Evolutionary conservation across 2,888 invertebrate genomes (phyloP).

Genomic region (Pediacus dermestoides): DNA sequence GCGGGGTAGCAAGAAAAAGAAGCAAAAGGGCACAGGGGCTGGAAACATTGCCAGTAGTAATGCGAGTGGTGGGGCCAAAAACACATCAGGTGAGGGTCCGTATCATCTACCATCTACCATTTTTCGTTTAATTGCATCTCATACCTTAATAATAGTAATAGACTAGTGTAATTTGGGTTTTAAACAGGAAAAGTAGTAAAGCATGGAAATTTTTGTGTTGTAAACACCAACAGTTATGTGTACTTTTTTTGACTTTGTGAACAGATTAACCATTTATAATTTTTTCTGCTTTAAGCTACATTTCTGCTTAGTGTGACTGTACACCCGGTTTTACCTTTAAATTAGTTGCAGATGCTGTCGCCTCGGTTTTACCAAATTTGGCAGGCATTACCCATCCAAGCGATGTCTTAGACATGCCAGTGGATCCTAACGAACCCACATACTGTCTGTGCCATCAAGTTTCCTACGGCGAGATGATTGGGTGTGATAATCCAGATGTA

Average conservation of each 20-base stretch:
- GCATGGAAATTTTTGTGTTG: no score
- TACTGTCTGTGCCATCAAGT: constrained; percentile 98
- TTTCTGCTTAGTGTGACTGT: constrained; percentile 1
- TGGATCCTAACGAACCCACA: constrained; percentile 97
- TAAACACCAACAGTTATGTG: no score
- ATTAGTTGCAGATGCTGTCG: constrained; percentile 46
- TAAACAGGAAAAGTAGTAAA: no score
- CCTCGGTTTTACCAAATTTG: constrained; percentile 50
- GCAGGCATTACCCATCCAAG: constrained; percentile 76
- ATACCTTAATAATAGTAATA: no score
- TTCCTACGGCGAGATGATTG: constrained; percentile 96
- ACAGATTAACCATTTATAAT: background rate
- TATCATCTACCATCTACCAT: constrained; percentile 35
- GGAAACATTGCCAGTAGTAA: constrained; percentile 39
- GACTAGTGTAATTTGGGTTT: no score
- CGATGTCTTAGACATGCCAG: constrained; percentile 86
- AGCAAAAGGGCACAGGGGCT: constrained; percentile 53
- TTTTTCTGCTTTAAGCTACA: constrained; percentile 6
- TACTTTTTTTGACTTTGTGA: no score
- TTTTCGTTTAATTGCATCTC: constrained; percentile 9
- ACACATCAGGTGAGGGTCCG: constrained; percentile 49
- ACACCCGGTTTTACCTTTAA: constrained; percentile 10
- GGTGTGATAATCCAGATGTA: constrained; percentile 89
- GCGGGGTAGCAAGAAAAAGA: constrained; percentile 54
- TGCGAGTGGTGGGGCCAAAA: constrained; percentile 43